Conservation (phyloP, 2,888 invertebrate genomes). For the Diarsia brunnea region DNA sequence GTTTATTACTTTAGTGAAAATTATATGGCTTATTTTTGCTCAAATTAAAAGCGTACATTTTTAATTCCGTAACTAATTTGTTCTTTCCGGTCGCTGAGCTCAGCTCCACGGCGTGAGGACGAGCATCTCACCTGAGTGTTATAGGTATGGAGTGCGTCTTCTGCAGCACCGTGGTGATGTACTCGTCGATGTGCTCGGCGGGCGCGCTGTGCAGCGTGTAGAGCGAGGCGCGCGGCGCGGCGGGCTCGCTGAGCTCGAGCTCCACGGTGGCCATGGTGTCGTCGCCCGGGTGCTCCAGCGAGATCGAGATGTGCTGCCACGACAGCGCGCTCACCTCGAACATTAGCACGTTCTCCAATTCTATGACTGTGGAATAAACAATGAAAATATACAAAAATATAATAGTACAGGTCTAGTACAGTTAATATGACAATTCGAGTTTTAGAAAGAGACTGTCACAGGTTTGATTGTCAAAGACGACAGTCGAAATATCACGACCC, state of each 20-base stretch:
- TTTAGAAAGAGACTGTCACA: not conserved
- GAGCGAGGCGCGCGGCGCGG: constrained; percentile 94
- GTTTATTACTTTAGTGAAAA: not conserved
- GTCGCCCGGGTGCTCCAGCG: constrained; percentile 97
- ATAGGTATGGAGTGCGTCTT: constrained; percentile 97
- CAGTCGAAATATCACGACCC: not conserved
- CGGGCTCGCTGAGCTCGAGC: constrained; percentile 95
- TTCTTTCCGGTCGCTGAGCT: not conserved
- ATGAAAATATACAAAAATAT: not conserved
- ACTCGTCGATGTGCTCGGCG: constrained; percentile 84
- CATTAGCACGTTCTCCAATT: constrained; percentile 95
- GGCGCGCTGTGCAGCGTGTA: constrained; percentile 91
- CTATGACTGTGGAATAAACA: constrained; percentile 83
- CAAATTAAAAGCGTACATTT: not conserved
- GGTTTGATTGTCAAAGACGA: not conserved
- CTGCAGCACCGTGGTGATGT: constrained; percentile 92
- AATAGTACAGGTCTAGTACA: not conserved
- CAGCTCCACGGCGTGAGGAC: constrained; percentile 1
- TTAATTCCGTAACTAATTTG: not conserved
- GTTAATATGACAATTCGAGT: not conserved
- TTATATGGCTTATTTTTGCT: no score
- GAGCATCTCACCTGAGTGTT: constrained; percentile 45
- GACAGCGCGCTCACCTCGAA: constrained; percentile 98
- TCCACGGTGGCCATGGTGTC: constrained; percentile 98
- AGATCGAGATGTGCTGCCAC: constrained; percentile 96